These are phyloP conservation scores for Papilio gigon DNA, from an alignment of 2,888 invertebrate genomes.

Conservation along the genomic window DNA sequence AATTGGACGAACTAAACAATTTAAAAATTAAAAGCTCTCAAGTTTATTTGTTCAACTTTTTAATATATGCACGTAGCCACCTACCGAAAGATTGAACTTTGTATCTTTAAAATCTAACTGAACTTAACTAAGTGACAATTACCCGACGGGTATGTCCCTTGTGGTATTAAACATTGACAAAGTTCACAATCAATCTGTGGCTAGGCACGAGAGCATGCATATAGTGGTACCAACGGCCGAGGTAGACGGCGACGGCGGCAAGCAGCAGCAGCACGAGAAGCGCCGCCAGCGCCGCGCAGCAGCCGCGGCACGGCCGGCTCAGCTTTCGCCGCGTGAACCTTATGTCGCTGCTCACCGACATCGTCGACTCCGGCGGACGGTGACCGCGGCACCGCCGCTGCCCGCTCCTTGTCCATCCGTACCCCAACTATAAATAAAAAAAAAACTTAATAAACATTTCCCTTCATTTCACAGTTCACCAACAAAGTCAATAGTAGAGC, in stretches of 20 bases:
- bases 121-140: not conserved
- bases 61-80: too few species aligned
- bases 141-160: not conserved
- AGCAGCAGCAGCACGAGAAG: conserved; percentile 89
- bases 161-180: not conserved
- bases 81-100: not conserved
- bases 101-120: not conserved
- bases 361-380: conserved; percentile 87
- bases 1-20: not conserved
- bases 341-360: conserved; percentile 94
- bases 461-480: too few species aligned
- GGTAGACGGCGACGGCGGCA: conserved; percentile 82
- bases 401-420: conserved; percentile 71
- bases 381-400: conserved; percentile 69
- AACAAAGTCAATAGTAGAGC: too few species aligned
- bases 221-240: conserved; percentile 81
- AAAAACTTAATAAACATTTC: conserved; percentile 6
- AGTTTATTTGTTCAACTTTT: too few species aligned
- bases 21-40: too few species aligned
- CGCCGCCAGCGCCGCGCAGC: conserved; percentile 92
- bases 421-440: conserved; percentile 65
- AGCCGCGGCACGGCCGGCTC: conserved; percentile 92
- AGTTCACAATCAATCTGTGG: not conserved
- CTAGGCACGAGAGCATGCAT: not conserved
- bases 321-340: conserved; percentile 93